Evolutionary conservation across 2,797 vertebrate genomes (phyloP).

Genomic region (Catharus ustulatus): DNA sequence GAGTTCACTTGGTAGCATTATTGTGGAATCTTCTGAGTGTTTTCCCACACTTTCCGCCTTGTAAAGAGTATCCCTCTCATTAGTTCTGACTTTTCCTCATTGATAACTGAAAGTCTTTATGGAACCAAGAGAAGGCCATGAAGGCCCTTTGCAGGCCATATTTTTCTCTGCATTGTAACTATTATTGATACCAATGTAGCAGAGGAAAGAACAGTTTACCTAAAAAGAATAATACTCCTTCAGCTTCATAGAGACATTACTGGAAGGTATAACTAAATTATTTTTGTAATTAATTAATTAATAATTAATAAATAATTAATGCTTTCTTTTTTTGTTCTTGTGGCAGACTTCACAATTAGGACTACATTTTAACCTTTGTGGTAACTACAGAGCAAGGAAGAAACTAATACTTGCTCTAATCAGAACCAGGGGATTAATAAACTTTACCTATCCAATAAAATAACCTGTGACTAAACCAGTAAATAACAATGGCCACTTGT

Average conservation of each 20-base stretch:
- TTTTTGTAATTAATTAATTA: conserved; percentile 46
- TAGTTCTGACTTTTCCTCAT: not conserved
- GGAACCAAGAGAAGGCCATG: not conserved
- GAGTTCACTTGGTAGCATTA: not conserved
- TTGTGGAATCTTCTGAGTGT: not conserved
- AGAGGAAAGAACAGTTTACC: conserved; percentile 24
- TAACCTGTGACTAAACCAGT: not conserved
- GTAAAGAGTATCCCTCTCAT: not conserved
- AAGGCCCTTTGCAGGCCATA: not conserved
- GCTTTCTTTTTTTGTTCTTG: not conserved
- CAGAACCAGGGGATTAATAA: not conserved
- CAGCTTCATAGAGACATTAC: conserved; percentile 12
- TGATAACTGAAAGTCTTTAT: not conserved
- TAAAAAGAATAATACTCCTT: conserved; percentile 38
- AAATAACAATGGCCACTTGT: not conserved
- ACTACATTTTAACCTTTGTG: not conserved
- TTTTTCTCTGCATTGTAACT: conserved; percentile 39
- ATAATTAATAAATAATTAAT: no score
- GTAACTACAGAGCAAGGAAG: not conserved
- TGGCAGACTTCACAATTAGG: not conserved
- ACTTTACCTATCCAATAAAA: not conserved
- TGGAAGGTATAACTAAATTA: conserved; percentile 28
- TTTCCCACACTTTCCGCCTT: not conserved
- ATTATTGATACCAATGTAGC: conserved; percentile 18
- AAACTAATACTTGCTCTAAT: conserved; percentile 9